Conservation (phyloP, 2,113 vertebrate genomes). For the Geothlypis trichas region DNA sequence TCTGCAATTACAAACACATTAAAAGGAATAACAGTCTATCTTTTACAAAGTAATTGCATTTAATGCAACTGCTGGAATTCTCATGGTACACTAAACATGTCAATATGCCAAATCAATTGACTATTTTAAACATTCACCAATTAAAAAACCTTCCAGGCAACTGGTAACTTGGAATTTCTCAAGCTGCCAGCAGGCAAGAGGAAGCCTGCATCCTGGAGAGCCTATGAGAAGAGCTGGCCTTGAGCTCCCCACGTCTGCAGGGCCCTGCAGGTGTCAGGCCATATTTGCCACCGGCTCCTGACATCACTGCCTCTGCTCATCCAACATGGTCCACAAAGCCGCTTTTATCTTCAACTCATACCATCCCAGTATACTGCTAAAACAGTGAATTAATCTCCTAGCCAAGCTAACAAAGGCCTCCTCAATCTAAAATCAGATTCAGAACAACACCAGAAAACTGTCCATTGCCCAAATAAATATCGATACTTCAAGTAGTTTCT, state of each 20-base stretch:
- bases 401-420: neutral
- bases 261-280: neutral
- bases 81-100: neutral
- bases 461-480: neutral
- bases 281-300: neutral
- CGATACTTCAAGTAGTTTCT: neutral
- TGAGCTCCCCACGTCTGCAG: accelerated
- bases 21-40: neutral
- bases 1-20: constrained; percentile 23
- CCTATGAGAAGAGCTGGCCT: neutral
- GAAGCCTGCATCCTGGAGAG: neutral
- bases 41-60: constrained; percentile 9
- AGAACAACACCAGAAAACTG: neutral
- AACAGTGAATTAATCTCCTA: neutral
- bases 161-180: neutral
- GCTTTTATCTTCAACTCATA: neutral
- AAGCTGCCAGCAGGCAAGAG: neutral
- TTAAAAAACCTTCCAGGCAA: neutral
- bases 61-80: constrained; percentile 38
- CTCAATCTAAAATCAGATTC: neutral
- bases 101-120: constrained; percentile 24
- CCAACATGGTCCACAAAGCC: neutral
- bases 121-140: constrained; percentile 10
- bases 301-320: neutral
- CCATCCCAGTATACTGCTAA: neutral